phyloP scores from a whole-genome alignment of 2,888 invertebrate species.

The Rambutsinella grinnellia region DNA sequence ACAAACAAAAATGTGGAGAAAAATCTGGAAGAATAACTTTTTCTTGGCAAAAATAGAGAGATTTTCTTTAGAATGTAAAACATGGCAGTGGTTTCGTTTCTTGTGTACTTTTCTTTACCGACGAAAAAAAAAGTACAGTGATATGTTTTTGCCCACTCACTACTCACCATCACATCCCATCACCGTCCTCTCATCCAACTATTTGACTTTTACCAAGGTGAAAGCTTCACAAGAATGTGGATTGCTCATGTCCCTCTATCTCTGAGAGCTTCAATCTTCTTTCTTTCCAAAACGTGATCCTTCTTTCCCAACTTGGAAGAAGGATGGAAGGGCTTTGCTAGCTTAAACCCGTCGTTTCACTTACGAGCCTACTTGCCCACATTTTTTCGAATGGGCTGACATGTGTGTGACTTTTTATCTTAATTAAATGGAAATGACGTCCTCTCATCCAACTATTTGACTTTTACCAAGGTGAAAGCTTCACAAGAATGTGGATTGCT shows the following conservation, averaged over 20 bases:
- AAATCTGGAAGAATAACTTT: not conserved
- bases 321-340: not conserved
- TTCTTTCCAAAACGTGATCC: not conserved
- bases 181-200: conserved; percentile 6
- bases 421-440: conserved; percentile 37
- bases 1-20: not conserved
- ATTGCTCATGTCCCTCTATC: not conserved
- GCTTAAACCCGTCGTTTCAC: not conserved
- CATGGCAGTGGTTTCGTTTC: no score
- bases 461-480: conserved; percentile 48
- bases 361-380: not conserved
- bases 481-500: not conserved
- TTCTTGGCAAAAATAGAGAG: not conserved
- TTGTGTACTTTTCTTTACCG: not conserved
- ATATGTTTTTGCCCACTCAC: not conserved
- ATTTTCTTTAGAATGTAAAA: not conserved
- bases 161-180: conserved; percentile 13
- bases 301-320: not conserved
- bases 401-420: conserved; percentile 48
- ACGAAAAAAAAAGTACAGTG: not conserved
- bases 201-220: conserved; percentile 52
- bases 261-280: not conserved
- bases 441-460: conserved; percentile 33
- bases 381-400: conserved; percentile 7
- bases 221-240: conserved; percentile 11